Evolutionary conservation across 2,888 invertebrate genomes (phyloP).

Genomic region (Thumatha senex): DNA sequence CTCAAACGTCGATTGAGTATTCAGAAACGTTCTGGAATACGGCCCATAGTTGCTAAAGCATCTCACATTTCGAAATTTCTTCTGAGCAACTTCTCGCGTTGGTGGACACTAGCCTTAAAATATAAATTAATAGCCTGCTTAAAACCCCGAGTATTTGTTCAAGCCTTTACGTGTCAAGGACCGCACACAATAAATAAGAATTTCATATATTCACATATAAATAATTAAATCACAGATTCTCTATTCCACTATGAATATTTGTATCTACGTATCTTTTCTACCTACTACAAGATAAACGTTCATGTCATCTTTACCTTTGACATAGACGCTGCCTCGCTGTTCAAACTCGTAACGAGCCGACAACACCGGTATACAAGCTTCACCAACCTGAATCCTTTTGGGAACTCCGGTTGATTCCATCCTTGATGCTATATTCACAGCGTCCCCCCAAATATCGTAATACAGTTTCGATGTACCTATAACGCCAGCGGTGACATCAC

Average conservation of each 20-base stretch:
- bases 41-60: too few relatives aligned
- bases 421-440: constrained; percentile 97
- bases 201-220: constrained; percentile 48
- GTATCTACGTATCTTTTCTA: constrained; percentile 74
- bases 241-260: constrained; percentile 52
- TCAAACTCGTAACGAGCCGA: constrained; percentile 92
- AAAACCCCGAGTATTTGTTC: constrained; percentile 68
- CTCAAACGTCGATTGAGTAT: too few relatives aligned
- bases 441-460: constrained; percentile 99
- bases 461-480: constrained; percentile 98
- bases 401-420: constrained; percentile 98
- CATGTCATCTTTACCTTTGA: constrained; percentile 98
- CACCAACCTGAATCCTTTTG: constrained; percentile 92
- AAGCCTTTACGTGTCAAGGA: constrained; percentile 52
- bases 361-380: constrained; percentile 88
- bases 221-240: constrained; percentile 81
- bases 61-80: not conserved
- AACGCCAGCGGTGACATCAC: constrained; percentile 98
- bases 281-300: constrained; percentile 90
- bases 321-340: constrained; percentile 96
- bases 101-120: constrained; percentile 26
- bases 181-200: constrained; percentile 57
- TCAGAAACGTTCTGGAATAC: too few relatives aligned
- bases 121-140: constrained; percentile 64
- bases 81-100: not conserved